Evolutionary conservation across 2,888 invertebrate genomes (phyloP).

Genomic region (Torymus tubicola): DNA sequence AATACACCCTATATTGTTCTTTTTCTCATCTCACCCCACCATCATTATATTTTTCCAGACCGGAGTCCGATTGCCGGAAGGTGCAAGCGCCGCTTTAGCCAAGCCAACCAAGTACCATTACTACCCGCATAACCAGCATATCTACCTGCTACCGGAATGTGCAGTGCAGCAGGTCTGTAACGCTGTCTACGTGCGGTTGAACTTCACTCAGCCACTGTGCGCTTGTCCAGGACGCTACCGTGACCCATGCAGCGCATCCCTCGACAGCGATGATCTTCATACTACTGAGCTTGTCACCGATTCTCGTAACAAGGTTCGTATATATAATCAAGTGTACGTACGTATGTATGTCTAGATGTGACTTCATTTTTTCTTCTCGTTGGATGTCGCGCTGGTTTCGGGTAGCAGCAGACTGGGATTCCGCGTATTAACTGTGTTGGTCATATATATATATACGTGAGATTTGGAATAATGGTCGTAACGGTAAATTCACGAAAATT

Average conservation of each 20-base stretch:
- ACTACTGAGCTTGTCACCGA: conserved; percentile 93
- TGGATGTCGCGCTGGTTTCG: too few species aligned
- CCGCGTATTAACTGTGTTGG: too few species aligned
- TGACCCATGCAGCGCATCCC: conserved; percentile 93
- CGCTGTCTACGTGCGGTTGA: conserved; percentile 93
- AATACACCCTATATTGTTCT: neutral
- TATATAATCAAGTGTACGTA: neutral
- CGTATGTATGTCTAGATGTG: neutral
- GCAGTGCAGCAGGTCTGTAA: conserved; percentile 97
- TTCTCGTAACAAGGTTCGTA: conserved; percentile 87
- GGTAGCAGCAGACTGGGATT: too few species aligned
- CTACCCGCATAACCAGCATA: conserved; percentile 95
- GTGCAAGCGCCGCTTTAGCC: conserved; percentile 78
- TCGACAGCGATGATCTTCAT: conserved; percentile 93
- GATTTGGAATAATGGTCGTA: too few species aligned
- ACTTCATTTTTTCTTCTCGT: too few species aligned
- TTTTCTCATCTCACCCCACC: neutral
- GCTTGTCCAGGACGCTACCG: conserved; percentile 93
- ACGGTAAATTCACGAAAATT: too few species aligned
- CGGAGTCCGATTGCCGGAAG: conserved; percentile 77
- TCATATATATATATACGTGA: too few species aligned
- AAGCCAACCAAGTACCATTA: conserved; percentile 96
- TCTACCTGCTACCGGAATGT: conserved; percentile 94
- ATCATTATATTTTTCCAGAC: conserved; percentile 68
- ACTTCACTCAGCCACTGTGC: conserved; percentile 95